Conservation (phyloP, 1,140 invertebrate species). For the Anastrepha ludens region DNA sequence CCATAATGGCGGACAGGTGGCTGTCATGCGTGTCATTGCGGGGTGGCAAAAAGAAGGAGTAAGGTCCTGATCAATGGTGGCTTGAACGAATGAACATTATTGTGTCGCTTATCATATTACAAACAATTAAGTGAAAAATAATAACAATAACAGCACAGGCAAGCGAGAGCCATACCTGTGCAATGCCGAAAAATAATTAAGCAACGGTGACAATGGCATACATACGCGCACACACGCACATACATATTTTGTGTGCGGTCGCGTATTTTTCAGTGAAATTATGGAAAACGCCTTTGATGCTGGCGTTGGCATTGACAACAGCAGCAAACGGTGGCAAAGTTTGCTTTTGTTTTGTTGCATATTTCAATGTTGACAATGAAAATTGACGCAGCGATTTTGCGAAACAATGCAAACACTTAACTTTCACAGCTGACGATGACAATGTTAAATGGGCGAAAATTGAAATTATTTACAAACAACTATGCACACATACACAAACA, state of each 20-base stretch:
- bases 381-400: conserved; percentile 41
- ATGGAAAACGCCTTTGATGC: conserved; percentile 34
- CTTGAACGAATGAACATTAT: conserved; percentile 41
- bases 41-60: not conserved
- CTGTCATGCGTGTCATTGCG: conserved; percentile 46
- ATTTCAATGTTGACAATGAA: conserved; percentile 48
- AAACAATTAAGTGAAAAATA: conserved; percentile 48
- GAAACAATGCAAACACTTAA: conserved; percentile 50
- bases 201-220: conserved; percentile 10
- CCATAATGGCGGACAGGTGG: conserved; percentile 49
- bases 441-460: conserved; percentile 52
- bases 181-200: conserved; percentile 35
- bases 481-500: not conserved
- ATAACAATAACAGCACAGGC: conserved; percentile 16
- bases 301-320: conserved; percentile 23
- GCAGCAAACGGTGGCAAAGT: not conserved
- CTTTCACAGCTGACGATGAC: conserved; percentile 38
- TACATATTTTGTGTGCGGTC: not conserved
- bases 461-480: conserved; percentile 39
- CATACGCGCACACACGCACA: too few relatives aligned
- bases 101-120: conserved; percentile 51
- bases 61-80: not conserved
- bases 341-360: conserved; percentile 14
- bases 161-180: not conserved
- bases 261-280: conserved; percentile 20